Percentiles rank a stretch among this genome's conserved stretches.
These are phyloP conservation scores for Proisotoma minuta DNA, from an alignment of 2,888 invertebrate genomes.

Conservation along the genomic window DNA sequence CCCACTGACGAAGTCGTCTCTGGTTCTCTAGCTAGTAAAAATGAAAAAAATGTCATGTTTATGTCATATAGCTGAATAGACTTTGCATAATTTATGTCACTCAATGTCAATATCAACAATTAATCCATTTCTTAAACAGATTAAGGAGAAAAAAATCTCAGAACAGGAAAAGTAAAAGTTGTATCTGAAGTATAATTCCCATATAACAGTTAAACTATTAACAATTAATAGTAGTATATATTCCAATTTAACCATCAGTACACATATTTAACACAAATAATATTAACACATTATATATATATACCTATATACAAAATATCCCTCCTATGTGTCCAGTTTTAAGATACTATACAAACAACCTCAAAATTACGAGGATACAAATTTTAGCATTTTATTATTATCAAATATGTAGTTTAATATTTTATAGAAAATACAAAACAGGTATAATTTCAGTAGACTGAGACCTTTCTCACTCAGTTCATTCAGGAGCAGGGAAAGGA, in stretches of 20 bases:
- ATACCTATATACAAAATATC: background rate
- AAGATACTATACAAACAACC: background rate
- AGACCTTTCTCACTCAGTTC: slow-evolving; percentile 1
- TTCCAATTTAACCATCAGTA: background rate
- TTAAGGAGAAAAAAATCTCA: background rate
- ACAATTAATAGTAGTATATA: background rate
- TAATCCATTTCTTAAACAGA: background rate
- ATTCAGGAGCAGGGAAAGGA: background rate
- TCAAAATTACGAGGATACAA: background rate
- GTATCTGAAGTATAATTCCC: background rate
- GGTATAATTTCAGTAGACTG: background rate
- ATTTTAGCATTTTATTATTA: slow-evolving; percentile 1
- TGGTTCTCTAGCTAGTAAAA: no score
- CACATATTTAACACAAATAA: background rate
- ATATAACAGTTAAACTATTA: background rate
- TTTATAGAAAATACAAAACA: no score
- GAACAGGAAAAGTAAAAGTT: background rate
- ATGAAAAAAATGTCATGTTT: background rate
- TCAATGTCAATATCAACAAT: background rate
- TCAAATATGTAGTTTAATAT: background rate
- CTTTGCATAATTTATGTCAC: background rate
- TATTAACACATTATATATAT: background rate
- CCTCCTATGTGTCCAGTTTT: no score
- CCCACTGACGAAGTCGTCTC: no score
- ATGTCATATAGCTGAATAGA: background rate